Base-by-base conservation (phyloP, 2,888 invertebrate genomes). In the Polylopha cassiicola region DNA sequence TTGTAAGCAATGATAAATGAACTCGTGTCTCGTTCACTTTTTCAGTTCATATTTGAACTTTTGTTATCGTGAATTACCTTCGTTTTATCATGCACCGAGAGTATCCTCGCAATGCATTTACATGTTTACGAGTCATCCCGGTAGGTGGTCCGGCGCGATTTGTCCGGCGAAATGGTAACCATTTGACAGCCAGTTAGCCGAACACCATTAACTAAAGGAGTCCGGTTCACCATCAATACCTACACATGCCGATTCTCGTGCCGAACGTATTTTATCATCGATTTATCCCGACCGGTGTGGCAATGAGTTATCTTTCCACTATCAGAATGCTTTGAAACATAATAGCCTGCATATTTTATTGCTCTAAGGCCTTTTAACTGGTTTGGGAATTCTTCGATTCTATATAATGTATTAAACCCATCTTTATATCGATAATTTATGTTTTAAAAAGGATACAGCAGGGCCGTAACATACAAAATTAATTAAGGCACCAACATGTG, bases 91-190 rank as follows among this genome's bases (percentile, higher is more conserved):
- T 57, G 53, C 56, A 56, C 52, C 56, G 54, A n/a, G n/a, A 53
- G 61, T 56, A 64, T 67, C 58, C 61, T 52, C 52, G 48, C 56
- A 57, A 75, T 75, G 74, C 65, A 77, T 79, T 76, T 71, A 67
- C 76, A 78, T 77, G 70, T 78, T 78, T 77, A 80, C 72, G 74
- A 73, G 65, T 55, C 51, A 54, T 55, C 76, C 48, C 78, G 39
- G 78, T 68, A 63, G 81, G 84, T 77, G 84, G 82, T 73, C 81
- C 51, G 50, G 47, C 46, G 68, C 71, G 72, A 79, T 81, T 77
- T 77, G 79, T 80, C 65, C 65, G 46, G 64, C 57, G 56, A 63
- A 73, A 72, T 73, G 66, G 69, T 69, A 58, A 69, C 66, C 68
- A 58, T 63, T 60, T 73, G 77, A 76, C 77, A 74, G 73, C 56